phyloP scores from a whole-genome alignment of 2,113 vertebrate genomes.

The Lepisosteus osseus region DNA sequence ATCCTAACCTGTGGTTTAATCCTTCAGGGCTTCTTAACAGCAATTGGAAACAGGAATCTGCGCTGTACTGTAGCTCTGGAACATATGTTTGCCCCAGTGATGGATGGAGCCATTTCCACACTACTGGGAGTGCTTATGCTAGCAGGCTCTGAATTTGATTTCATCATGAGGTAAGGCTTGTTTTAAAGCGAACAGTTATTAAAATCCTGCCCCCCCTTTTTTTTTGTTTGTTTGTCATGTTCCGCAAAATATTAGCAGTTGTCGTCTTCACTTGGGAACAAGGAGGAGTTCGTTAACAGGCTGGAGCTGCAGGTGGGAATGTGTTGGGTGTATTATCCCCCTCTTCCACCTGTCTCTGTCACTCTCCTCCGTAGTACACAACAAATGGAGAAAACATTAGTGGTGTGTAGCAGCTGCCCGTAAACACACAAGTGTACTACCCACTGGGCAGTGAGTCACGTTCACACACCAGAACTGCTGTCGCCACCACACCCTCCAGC shows the following conservation, averaged over 20 bases:
- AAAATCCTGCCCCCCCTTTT: not conserved
- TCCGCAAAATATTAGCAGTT: slow-evolving; percentile 30
- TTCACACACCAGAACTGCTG: slow-evolving; percentile 31
- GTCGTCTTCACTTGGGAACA: slow-evolving; percentile 35
- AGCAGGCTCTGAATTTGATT: slow-evolving; percentile 71
- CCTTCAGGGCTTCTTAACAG: slow-evolving; percentile 69
- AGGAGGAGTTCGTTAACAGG: slow-evolving; percentile 27
- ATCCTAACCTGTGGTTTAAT: not conserved
- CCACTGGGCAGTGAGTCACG: slow-evolving; percentile 55
- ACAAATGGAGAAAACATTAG: slow-evolving; percentile 74
- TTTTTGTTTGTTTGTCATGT: not conserved
- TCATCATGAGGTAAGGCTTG: slow-evolving; percentile 67
- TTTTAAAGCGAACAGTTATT: not conserved
- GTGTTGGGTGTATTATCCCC: slow-evolving; percentile 40
- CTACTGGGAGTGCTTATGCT: slow-evolving; percentile 76
- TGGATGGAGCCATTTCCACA: slow-evolving; percentile 71
- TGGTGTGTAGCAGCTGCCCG: slow-evolving; percentile 72
- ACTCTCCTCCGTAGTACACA: slow-evolving; percentile 54
- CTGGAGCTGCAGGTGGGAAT: slow-evolving; percentile 57
- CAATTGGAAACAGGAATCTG: slow-evolving; percentile 60
- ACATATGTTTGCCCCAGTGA: slow-evolving; percentile 69
- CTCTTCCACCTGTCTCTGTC: slow-evolving; percentile 60
- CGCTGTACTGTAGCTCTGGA: slow-evolving; percentile 61
- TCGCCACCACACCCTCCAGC: slow-evolving; percentile 58
- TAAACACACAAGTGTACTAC: slow-evolving; percentile 71